A percentile compares a stretch with the other conserved stretches of the same genome.
Evolutionary conservation across 2,797 vertebrate species (phyloP).

Genomic region (Hozukius guyotensis): DNA sequence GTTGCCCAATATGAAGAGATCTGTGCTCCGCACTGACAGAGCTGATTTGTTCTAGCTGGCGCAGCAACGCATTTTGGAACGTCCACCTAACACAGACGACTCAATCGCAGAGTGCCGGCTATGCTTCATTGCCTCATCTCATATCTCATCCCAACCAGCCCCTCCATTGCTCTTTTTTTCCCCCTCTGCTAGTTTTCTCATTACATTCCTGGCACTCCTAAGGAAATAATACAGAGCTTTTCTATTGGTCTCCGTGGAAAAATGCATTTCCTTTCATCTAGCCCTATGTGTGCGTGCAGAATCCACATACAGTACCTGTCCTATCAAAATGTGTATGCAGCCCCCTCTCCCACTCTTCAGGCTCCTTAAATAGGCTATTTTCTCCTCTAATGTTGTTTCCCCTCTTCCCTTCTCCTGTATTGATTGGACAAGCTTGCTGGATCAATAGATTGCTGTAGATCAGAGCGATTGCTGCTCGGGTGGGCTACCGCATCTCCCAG

Average conservation of each 20-base stretch:
- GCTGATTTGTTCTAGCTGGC: constrained; percentile 31
- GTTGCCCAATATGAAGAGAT: constrained; percentile 39
- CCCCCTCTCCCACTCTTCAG: constrained; percentile 36
- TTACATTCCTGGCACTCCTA: constrained; percentile 66
- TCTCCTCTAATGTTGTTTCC: constrained; percentile 82
- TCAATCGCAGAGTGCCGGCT: constrained; percentile 60
- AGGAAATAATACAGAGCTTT: constrained; percentile 71
- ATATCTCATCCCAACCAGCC: constrained; percentile 73
- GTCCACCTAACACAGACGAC: constrained; percentile 67
- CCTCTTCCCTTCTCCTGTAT: constrained; percentile 71
- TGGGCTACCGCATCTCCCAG: constrained; percentile 64
- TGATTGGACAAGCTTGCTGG: constrained; percentile 75
- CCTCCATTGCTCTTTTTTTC: constrained; percentile 37
- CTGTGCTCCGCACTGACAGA: constrained; percentile 45
- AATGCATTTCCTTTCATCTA: constrained; percentile 67
- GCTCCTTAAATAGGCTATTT: constrained; percentile 79
- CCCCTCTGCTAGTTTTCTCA: constrained; percentile 72
- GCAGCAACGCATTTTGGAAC: constrained; percentile 37
- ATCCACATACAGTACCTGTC: constrained; percentile 54
- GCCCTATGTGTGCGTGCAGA: constrained; percentile 27
- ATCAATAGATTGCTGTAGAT: constrained; percentile 86
- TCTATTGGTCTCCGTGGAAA: constrained; percentile 63
- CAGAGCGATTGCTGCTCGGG: constrained; percentile 68
- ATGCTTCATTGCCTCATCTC: constrained; percentile 76
- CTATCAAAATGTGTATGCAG: constrained; percentile 55